phyloP scores from a whole-genome alignment of 2,113 vertebrate species.

The Eclectus roratus region DNA sequence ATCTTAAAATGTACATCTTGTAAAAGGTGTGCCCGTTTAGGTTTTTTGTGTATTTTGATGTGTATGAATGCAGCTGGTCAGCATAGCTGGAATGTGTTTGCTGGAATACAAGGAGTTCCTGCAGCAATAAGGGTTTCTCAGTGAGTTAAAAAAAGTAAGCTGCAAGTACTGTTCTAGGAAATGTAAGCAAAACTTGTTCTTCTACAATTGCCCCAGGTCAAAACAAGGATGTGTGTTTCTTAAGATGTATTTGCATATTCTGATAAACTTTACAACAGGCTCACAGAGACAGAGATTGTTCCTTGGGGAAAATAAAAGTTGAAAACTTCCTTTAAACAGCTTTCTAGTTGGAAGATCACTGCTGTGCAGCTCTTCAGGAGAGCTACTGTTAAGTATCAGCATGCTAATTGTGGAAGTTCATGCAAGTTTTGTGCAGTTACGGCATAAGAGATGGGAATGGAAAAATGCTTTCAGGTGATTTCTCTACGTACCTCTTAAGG shows the following conservation, averaged over 20 bases:
- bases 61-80: neutral
- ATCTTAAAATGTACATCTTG: rapidly evolving
- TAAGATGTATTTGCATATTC: neutral
- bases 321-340: neutral
- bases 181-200: neutral
- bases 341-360: neutral
- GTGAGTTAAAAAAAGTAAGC: neutral
- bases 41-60: neutral
- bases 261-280: neutral
- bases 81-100: neutral
- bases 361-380: neutral
- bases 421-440: neutral
- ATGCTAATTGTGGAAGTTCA: neutral
- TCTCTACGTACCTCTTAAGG: neutral
- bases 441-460: neutral
- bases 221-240: neutral
- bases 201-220: neutral
- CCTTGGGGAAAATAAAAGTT: slow-evolving; percentile 2
- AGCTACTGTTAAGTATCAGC: neutral
- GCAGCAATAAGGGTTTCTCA: neutral
- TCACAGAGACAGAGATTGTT: neutral
- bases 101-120: neutral
- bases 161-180: neutral
- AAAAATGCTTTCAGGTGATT: neutral
- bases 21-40: neutral